Evolutionary conservation across 2,113 vertebrate genomes (phyloP), one percentile per base, ranked within the genome.

Genomic region (Pogonocichla stellata): DNA sequence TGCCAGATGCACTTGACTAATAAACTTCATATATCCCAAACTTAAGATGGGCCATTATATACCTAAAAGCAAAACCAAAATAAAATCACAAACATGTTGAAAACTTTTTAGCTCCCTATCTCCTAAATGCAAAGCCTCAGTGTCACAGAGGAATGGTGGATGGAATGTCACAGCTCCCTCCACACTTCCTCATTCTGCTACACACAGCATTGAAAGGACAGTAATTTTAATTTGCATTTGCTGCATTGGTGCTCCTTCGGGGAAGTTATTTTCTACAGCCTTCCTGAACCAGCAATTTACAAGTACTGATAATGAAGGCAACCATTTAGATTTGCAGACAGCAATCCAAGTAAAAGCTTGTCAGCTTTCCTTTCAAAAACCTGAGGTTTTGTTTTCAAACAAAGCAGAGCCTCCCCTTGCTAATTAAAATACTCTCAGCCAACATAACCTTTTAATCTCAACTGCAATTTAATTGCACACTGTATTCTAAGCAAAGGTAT

Each of bases 221-320:
- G 26, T 86, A 43, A 77, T 69, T 93, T 71, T 53, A 58, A 96
- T 92, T 89, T 78, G 31, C 48, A 92, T 88, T 92, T 92, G 40
- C 31, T 75, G 85, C 85, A 69, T 8, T 47, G 48, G 45, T 72
- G 50, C 48, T 72, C 86, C 85, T 93, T 89, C 50, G 80, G 62
- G 66, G 79, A 85, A 92, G 70, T 88, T 34, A 48, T 72, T 80
- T 88, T 69, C 62, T 50, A 65, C 66, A 67, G 62, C 50, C 12
- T 72, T 81, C 92, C 92, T 80, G 87, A 96, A 87, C 48, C 88
- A 90, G 74, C 85, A 57, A 67, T 90, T 88, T 60, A 88, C 79
- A 75, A 82, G 61, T 53, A 45, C 66, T 72, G 70, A 90, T 79
- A 95, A 81, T 23, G 43, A 87, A 90, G 48, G 61, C 81, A 84